These are phyloP conservation scores for Ceramica pisi DNA, from an alignment of 2,888 invertebrate species.

Conservation along the genomic window DNA sequence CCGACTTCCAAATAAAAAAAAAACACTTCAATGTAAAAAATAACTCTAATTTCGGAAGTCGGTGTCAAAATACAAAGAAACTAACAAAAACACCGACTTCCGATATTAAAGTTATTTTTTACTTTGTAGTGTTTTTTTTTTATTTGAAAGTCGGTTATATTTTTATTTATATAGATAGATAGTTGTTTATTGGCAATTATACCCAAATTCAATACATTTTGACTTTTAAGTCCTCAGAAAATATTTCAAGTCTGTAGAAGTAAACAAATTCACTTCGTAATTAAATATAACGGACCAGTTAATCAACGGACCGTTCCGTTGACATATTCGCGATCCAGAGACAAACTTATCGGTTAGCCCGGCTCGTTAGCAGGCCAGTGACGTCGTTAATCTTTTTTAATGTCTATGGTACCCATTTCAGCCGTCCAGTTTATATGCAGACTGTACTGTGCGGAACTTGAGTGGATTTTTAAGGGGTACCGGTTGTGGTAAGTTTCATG, in stretches of 20 bases:
- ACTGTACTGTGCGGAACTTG: slow-evolving; percentile 36
- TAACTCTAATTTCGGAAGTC: too few species aligned
- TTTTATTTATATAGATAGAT: too few species aligned
- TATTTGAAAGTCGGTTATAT: too few species aligned
- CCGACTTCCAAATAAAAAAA: too few species aligned
- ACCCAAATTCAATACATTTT: too few species aligned
- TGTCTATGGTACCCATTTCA: slow-evolving; percentile 45
- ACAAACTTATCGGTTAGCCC: slow-evolving; percentile 52
- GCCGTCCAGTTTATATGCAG: slow-evolving; percentile 52
- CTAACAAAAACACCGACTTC: too few species aligned
- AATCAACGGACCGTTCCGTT: slow-evolving; percentile 31
- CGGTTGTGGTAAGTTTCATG: neutral
- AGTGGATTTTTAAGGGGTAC: slow-evolving; percentile 21
- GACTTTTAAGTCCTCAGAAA: neutral
- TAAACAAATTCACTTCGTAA: neutral
- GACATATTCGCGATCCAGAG: slow-evolving; percentile 54
- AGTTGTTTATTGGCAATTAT: too few species aligned
- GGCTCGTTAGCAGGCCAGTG: slow-evolving; percentile 52
- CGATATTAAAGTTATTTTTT: too few species aligned
- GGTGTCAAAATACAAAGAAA: too few species aligned
- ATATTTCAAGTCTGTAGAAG: neutral
- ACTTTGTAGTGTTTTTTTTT: too few species aligned
- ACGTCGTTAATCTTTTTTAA: slow-evolving; percentile 58
- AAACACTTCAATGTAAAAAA: too few species aligned
- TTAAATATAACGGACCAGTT: slow-evolving; percentile 14